phyloP scores from a whole-genome alignment of 1,140 invertebrate species.

The Hermatobates lingyangjiaoensis region DNA sequence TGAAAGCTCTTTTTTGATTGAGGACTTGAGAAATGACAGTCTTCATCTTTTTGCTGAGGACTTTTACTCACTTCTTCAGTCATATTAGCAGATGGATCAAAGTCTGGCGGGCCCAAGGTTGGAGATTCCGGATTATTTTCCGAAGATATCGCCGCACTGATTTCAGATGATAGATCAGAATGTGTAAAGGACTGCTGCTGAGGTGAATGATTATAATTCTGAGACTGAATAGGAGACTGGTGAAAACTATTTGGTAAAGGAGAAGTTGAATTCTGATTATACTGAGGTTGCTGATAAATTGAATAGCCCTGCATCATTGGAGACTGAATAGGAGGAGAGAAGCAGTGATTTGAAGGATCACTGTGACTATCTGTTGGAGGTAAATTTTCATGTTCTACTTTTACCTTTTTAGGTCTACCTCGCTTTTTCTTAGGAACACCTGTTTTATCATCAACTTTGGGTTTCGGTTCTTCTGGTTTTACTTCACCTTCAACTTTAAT shows the following conservation, averaged over 20 bases:
- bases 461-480: conserved; percentile 9
- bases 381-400: conserved; percentile 35
- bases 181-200: conserved; percentile 44
- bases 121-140: conserved; percentile 43
- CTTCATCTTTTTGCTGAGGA: conserved; percentile 19
- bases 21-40: conserved; percentile 33
- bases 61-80: conserved; percentile 27
- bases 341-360: conserved; percentile 28
- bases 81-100: conserved; percentile 47
- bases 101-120: conserved; percentile 47
- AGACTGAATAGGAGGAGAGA: conserved; percentile 31
- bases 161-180: conserved; percentile 54
- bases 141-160: conserved; percentile 55
- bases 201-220: conserved; percentile 24
- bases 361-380: conserved; percentile 15
- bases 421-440: conserved; percentile 21
- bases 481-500: conserved; percentile 33
- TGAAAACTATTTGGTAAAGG: conserved; percentile 19
- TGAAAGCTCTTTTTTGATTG: conserved; percentile 21
- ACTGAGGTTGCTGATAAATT: conserved; percentile 25
- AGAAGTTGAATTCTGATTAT: conserved; percentile 19
- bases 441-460: conserved; percentile 11
- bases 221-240: conserved; percentile 19
- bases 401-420: conserved; percentile 71
- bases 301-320: conserved; percentile 26